A percentile compares a stretch with the other conserved stretches of the same genome.
phyloP scores from a whole-genome alignment of 2,113 vertebrate species.

The Burhinus bistriatus region DNA sequence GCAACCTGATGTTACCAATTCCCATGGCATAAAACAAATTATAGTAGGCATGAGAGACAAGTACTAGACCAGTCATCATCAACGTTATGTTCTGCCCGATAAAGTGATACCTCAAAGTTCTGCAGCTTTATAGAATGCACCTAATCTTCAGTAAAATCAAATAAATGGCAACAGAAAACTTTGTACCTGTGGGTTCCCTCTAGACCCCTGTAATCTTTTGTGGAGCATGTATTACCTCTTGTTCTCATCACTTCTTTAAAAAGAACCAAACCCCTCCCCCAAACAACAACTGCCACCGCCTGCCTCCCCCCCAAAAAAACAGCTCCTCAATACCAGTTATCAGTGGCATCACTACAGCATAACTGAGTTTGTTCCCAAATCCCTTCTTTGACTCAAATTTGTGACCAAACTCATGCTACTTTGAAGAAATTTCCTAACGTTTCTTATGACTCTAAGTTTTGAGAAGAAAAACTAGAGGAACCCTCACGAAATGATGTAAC shows the following conservation, averaged over 20 bases:
- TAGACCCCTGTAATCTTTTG: background rate
- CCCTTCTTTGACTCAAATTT: background rate
- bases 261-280: fast-evolving
- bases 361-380: background rate
- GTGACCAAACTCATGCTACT: background rate
- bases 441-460: background rate
- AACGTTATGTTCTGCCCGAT: background rate
- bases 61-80: background rate
- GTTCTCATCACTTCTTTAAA: background rate
- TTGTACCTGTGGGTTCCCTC: background rate
- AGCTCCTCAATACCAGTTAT: background rate
- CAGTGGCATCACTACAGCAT: background rate
- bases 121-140: background rate
- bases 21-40: background rate
- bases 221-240: background rate
- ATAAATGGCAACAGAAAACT: background rate
- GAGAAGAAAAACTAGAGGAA: background rate
- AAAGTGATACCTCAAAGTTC: background rate
- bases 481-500: background rate
- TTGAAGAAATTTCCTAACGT: background rate
- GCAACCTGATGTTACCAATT: background rate
- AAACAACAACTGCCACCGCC: background rate
- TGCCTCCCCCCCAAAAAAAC: background rate
- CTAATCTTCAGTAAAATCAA: background rate
- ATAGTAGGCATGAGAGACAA: fast-evolving